These are phyloP conservation scores for Scartelaos histophorus DNA, from an alignment of 2,113 vertebrate genomes.

Conservation along the genomic window DNA sequence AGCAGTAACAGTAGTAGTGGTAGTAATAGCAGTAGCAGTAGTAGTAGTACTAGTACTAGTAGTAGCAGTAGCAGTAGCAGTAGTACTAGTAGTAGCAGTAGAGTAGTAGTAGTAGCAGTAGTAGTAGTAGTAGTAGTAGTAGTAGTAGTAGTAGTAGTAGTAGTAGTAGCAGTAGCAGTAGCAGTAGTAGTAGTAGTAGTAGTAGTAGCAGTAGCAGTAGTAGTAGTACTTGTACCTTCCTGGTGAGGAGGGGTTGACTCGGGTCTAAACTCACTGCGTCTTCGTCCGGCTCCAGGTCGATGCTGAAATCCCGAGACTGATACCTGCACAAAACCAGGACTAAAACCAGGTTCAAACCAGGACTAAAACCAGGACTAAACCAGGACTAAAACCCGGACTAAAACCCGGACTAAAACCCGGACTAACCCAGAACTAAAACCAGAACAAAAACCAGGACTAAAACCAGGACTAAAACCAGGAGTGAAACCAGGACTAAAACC, in stretches of 20 bases:
- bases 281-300: constrained; percentile 86
- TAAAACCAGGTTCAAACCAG: neutral
- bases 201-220: neutral
- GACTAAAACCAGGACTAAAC: too few species aligned
- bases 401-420: too few species aligned
- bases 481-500: too few species aligned
- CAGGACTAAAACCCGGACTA: too few species aligned
- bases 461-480: too few species aligned
- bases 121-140: neutral
- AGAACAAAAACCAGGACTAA: too few species aligned
- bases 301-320: constrained; percentile 71
- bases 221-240: constrained; percentile 74
- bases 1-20: too few species aligned
- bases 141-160: neutral
- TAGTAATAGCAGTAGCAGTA: too few species aligned
- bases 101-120: neutral
- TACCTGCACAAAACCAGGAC: constrained; percentile 10
- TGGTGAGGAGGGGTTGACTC: constrained; percentile 78
- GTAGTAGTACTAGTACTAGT: too few species aligned
- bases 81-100: too few species aligned
- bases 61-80: too few species aligned
- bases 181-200: neutral
- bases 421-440: too few species aligned
- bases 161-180: neutral
- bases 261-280: constrained; percentile 84